Base-by-base conservation (phyloP, 2,888 invertebrate species). In the Eledona agricola region DNA sequence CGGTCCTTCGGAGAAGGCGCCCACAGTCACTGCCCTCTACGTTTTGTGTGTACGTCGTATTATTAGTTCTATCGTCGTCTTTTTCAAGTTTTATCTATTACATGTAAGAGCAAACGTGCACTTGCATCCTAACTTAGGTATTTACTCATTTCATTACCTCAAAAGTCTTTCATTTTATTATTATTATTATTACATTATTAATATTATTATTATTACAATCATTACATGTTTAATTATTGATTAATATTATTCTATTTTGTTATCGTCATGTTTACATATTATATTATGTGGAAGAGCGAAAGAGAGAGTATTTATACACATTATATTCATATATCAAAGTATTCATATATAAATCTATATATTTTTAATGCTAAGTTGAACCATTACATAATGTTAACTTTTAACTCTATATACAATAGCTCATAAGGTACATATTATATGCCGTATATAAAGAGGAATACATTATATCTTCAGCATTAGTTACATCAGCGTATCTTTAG, bases 271-370 rank as follows among this genome's bases (percentile, higher is more conserved):
- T 63, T 64, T 57, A 57, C 56, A 52, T 62, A 31, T 65, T n/a
- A n/a, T n/a, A n/a, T n/a, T n/a, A n/a, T n/a, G n/a, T n/a, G n/a
- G n/a, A n/a, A n/a, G n/a, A n/a, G n/a, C n/a, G n/a, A n/a, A n/a
- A n/a, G n/a, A 67, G 65, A 65, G 60, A 58, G 64, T 69, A 67
- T 67, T 67, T 65, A 68, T 65, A 66, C 60, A 70, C 64, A 64
- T 67, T 68, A 66, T 67, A 69, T 69, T 51, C 28, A 51, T 53
- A 53, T 54, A 70, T 73, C 72, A 73, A 72, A 74, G 74, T 74
- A 73, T 74, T 74, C 72, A 74, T 74, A 74, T 72, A 72, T 71
- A 72, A 67, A 42, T n/a, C n/a, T n/a, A 5, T n/a, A 64, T 66
- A 66, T 65, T 67, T 59, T 64, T 68, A 68, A 61, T 60, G 65